Evolutionary conservation across 2,797 vertebrate species (phyloP).

Genomic region (Discoglossus pictus): DNA sequence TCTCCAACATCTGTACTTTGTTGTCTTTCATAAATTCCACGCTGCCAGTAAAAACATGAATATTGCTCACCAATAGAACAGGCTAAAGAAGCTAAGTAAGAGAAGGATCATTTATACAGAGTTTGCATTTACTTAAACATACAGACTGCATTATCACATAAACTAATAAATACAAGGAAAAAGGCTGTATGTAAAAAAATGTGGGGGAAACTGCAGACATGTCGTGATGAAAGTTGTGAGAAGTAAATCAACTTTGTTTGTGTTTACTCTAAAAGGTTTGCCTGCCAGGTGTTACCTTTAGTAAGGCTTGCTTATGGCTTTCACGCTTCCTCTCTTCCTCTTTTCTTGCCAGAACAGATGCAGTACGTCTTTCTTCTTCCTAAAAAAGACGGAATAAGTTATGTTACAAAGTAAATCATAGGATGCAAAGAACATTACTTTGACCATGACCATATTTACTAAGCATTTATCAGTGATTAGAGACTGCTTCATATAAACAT

Average conservation of each 20-base stretch:
- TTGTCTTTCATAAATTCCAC: too few relatives aligned
- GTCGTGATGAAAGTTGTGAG: constrained; percentile 5
- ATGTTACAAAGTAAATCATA: constrained; percentile 14
- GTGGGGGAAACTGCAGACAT: constrained; percentile 6
- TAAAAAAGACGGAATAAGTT: constrained; percentile 57
- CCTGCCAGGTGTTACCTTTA: constrained; percentile 78
- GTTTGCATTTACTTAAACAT: too few relatives aligned
- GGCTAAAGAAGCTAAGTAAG: too few relatives aligned
- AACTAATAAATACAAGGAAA: not conserved
- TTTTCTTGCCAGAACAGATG: constrained; percentile 87
- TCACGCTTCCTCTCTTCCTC: constrained; percentile 97
- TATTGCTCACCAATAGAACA: too few relatives aligned
- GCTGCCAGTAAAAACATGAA: too few relatives aligned
- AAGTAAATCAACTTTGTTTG: not conserved
- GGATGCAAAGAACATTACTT: too few relatives aligned
- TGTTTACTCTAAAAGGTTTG: not conserved
- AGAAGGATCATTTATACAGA: too few relatives aligned
- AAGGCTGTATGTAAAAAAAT: not conserved
- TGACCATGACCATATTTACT: too few relatives aligned
- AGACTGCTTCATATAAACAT: too few relatives aligned
- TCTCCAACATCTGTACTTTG: too few relatives aligned
- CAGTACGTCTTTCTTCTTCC: constrained; percentile 98
- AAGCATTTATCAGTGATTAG: too few relatives aligned
- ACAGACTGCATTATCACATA: too few relatives aligned
- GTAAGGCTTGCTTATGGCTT: constrained; percentile 88